phyloP scores from a whole-genome alignment of 2,888 invertebrate species.

The Rapana venosa region DNA sequence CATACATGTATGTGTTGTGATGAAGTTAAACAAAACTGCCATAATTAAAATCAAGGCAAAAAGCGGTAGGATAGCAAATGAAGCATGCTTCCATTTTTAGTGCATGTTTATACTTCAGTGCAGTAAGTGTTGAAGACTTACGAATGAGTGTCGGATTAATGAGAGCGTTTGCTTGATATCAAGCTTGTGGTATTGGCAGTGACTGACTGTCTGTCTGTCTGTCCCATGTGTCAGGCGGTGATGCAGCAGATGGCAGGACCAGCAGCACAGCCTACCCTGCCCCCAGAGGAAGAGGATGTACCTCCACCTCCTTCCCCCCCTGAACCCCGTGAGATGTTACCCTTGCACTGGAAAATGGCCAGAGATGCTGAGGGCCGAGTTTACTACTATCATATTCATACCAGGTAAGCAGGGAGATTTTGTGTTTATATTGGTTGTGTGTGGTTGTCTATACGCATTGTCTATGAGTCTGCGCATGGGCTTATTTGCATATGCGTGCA shows the following conservation, averaged over 20 bases:
- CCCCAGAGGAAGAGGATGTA: constrained; percentile 63
- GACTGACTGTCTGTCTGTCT: too few relatives aligned
- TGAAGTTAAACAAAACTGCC: too few relatives aligned
- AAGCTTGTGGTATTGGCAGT: too few relatives aligned
- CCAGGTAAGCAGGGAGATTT: constrained; percentile 66
- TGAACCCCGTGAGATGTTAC: constrained; percentile 80
- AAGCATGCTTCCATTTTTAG: neutral
- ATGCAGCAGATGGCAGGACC: constrained; percentile 58
- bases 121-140: too few relatives aligned
- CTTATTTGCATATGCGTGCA: too few relatives aligned
- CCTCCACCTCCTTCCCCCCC: constrained; percentile 78
- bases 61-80: too few relatives aligned
- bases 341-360: constrained; percentile 92
- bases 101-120: too few relatives aligned
- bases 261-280: constrained; percentile 37
- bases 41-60: too few relatives aligned
- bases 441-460: neutral
- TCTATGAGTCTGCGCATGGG: neutral
- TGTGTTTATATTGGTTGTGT: too few relatives aligned
- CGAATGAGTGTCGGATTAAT: too few relatives aligned
- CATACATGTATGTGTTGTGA: too few relatives aligned
- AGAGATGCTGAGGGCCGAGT: constrained; percentile 89
- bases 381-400: constrained; percentile 90
- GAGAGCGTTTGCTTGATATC: too few relatives aligned
- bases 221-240: constrained; percentile 42